Evolutionary conservation across 2,113 vertebrate species (phyloP).

Genomic region (Herpetotheres cachinnans): DNA sequence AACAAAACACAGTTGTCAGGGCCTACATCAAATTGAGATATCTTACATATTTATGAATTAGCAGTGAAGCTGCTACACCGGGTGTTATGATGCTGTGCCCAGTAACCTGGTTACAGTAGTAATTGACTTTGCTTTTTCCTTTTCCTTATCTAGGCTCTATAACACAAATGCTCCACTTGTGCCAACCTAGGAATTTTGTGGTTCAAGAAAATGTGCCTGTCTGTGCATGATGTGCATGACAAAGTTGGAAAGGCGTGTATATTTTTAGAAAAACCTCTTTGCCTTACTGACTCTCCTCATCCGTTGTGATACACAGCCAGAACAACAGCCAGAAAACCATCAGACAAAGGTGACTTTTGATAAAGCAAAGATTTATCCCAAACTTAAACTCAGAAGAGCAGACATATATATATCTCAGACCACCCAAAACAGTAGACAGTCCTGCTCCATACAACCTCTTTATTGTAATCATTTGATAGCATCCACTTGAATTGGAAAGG

Average conservation of each 20-base stretch:
- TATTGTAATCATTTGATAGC: neutral
- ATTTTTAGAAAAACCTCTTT: neutral
- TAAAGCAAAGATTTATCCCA: neutral
- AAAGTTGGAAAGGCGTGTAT: neutral
- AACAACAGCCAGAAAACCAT: neutral
- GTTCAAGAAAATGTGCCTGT: neutral
- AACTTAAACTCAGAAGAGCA: neutral
- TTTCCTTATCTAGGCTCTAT: neutral
- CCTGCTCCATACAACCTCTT: neutral
- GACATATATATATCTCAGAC: neutral
- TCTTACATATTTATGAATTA: neutral
- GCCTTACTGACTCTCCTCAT: neutral
- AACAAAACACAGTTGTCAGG: neutral
- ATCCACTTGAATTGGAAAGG: neutral
- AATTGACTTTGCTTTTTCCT: neutral
- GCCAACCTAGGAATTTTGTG: slow-evolving; percentile 1
- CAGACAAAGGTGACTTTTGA: neutral
- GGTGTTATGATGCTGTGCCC: neutral
- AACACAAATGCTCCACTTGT: neutral
- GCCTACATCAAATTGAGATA: neutral
- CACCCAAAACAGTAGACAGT: neutral
- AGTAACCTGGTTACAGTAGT: neutral
- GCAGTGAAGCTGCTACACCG: neutral
- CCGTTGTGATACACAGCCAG: neutral
- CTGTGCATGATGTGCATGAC: neutral